A percentile compares a stretch with the other conserved stretches of the same genome.
Conservation (phyloP, 2,113 vertebrate genomes). For the Dryoscopus gambensis region DNA sequence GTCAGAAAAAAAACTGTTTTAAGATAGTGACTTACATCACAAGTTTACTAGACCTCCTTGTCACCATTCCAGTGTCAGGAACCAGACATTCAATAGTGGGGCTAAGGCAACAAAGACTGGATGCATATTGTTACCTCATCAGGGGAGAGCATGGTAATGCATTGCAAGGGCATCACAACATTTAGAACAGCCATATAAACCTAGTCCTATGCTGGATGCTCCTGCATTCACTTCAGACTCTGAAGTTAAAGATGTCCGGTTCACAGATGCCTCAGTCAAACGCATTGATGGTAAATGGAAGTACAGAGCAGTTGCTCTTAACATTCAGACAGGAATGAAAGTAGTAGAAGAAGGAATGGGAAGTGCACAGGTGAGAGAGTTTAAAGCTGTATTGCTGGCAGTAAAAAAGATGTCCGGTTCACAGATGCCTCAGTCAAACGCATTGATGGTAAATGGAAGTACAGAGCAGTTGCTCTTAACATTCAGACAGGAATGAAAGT, state of each 20-base stretch:
- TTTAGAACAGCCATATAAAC: background rate
- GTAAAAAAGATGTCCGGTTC: too few species aligned
- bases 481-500: background rate
- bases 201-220: background rate
- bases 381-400: background rate
- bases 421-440: background rate
- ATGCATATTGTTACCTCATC: background rate
- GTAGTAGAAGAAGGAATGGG: background rate
- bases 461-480: background rate
- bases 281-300: background rate
- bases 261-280: background rate
- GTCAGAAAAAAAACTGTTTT: background rate
- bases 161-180: background rate
- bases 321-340: background rate
- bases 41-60: background rate
- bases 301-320: background rate
- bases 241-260: background rate
- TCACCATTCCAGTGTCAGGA: background rate
- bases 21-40: background rate
- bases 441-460: background rate
- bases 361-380: background rate
- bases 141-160: background rate
- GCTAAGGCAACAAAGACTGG: background rate
- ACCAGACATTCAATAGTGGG: background rate
- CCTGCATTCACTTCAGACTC: background rate